A percentile compares a stretch with the other conserved stretches of the same genome.
These are phyloP conservation scores for Sitta europaea DNA, from an alignment of 2,113 vertebrate species.

Conservation along the genomic window DNA sequence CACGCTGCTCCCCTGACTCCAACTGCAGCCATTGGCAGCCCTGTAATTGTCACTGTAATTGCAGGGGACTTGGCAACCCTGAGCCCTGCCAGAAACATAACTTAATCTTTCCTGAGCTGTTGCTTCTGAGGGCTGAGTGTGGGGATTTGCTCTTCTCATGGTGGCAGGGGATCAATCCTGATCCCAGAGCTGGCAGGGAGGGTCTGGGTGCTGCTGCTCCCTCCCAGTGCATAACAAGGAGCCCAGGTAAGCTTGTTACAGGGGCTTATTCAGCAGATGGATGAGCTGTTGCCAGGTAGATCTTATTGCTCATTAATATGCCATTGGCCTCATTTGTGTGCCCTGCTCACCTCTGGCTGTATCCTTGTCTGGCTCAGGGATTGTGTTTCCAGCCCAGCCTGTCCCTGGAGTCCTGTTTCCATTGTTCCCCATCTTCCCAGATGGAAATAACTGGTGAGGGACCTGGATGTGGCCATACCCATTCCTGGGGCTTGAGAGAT, in stretches of 20 bases:
- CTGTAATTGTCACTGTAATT: conserved; percentile 31
- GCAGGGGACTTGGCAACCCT: not conserved
- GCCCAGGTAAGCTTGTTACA: conserved; percentile 38
- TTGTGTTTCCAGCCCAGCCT: conserved; percentile 13
- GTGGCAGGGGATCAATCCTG: not conserved
- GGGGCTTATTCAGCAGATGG: conserved; percentile 49
- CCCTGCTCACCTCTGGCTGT: not conserved
- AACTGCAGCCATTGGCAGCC: not conserved
- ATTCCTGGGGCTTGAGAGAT: not conserved
- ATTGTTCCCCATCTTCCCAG: not conserved
- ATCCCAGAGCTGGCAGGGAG: not conserved
- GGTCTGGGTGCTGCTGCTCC: not conserved
- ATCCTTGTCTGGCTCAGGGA: not conserved
- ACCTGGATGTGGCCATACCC: not conserved
- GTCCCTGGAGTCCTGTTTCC: not conserved
- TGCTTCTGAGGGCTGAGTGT: not conserved
- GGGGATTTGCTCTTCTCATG: not conserved
- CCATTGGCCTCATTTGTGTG: conserved; percentile 21
- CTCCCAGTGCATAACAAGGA: accelerated
- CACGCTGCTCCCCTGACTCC: not conserved
- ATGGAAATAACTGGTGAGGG: accelerated
- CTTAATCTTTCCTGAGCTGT: conserved; percentile 9
- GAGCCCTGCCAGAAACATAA: conserved; percentile 11
- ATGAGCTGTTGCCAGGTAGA: not conserved
- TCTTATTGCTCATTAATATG: conserved; percentile 39